These are phyloP conservation scores for Sisor rabdophorus DNA, from an alignment of 2,113 vertebrate species.

Conservation along the genomic window DNA sequence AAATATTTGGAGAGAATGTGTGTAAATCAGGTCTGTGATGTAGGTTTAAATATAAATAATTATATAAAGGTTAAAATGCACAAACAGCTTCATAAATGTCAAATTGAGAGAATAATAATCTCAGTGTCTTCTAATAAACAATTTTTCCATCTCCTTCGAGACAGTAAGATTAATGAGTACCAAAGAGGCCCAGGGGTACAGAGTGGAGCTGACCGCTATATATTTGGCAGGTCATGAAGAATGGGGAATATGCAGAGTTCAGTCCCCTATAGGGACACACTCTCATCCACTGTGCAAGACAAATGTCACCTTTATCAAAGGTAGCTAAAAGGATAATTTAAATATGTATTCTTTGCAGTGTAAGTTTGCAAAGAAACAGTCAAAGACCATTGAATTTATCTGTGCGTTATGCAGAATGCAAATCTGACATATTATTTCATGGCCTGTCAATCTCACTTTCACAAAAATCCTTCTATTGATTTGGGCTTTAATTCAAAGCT, in stretches of 20 bases:
- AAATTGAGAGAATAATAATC: constrained; percentile 45
- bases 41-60: constrained; percentile 35
- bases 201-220: constrained; percentile 40
- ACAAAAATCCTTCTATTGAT: not conserved
- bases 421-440: constrained; percentile 17
- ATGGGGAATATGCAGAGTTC: constrained; percentile 45
- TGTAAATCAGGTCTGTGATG: not conserved
- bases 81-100: constrained; percentile 49
- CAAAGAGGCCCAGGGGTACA: constrained; percentile 31
- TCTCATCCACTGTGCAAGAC: constrained; percentile 2
- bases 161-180: constrained; percentile 44
- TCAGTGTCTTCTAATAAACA: constrained; percentile 45
- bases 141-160: constrained; percentile 37
- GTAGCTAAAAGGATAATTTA: constrained; percentile 38
- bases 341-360: constrained; percentile 37
- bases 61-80: constrained; percentile 44
- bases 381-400: constrained; percentile 20
- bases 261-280: constrained; percentile 26
- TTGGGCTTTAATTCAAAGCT: not conserved
- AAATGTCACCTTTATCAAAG: constrained; percentile 40
- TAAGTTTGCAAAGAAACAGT: constrained; percentile 18
- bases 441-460: constrained; percentile 18
- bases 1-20: constrained; percentile 1
- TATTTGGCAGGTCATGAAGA: constrained; percentile 51
- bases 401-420: constrained; percentile 13